These are phyloP conservation scores for Platyura marginata DNA, from an alignment of 1,140 invertebrate species.

Conservation along the genomic window DNA sequence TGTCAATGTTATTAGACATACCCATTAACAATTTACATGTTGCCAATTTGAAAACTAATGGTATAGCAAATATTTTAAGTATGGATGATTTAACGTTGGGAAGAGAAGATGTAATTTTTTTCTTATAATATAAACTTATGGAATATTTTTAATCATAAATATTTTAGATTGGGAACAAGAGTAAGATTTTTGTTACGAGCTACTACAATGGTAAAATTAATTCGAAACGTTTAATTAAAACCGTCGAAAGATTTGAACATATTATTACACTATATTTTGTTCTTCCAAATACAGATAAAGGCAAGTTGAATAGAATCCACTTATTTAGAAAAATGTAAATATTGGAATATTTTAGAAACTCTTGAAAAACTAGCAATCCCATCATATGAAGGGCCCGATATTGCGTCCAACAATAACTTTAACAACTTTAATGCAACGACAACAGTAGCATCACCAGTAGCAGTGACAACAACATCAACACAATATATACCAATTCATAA, in stretches of 20 bases:
- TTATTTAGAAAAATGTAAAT: not conserved
- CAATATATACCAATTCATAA: too few relatives aligned
- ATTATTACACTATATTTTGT: slow-evolving; percentile 38
- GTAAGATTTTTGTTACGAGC: too few relatives aligned
- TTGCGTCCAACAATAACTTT: too few relatives aligned
- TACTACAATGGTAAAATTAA: not conserved
- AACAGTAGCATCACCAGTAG: not conserved
- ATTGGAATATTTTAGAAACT: slow-evolving; percentile 17
- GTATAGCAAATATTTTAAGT: too few relatives aligned
- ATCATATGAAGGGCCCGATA: too few relatives aligned
- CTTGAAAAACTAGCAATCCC: slow-evolving; percentile 35
- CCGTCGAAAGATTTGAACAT: slow-evolving; percentile 11
- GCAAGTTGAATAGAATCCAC: slow-evolving; percentile 14
- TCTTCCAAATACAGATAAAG: slow-evolving; percentile 36
- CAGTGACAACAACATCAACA: not conserved
- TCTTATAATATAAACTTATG: too few relatives aligned
- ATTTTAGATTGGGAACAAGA: too few relatives aligned
- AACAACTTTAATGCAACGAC: too few relatives aligned
- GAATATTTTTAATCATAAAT: too few relatives aligned
- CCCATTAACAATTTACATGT: slow-evolving; percentile 29
- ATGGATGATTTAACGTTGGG: too few relatives aligned
- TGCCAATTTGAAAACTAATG: slow-evolving; percentile 20
- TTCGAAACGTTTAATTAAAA: not conserved
- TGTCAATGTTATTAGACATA: slow-evolving; percentile 28
- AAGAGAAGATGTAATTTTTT: too few relatives aligned